These are phyloP conservation scores for Tetramorium bicarinatum DNA, from an alignment of 2,888 invertebrate genomes.

Conservation along the genomic window DNA sequence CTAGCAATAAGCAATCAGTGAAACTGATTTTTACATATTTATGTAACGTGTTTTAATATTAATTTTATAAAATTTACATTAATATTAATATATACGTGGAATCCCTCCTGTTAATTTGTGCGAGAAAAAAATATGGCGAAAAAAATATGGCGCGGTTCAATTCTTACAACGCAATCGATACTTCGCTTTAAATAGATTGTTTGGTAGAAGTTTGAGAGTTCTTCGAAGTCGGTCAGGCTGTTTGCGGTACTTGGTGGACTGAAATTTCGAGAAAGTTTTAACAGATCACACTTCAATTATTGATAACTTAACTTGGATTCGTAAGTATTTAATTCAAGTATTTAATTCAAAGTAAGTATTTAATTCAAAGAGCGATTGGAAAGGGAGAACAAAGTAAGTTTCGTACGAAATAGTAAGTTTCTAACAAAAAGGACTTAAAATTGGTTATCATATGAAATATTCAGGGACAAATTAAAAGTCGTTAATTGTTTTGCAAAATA, in stretches of 20 bases:
- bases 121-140: background rate
- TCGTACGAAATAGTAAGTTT: background rate
- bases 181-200: conserved; percentile 71
- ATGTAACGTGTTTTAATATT: conserved; percentile 7
- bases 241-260: background rate
- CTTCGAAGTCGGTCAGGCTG: conserved; percentile 55
- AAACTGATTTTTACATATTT: background rate
- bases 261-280: conserved; percentile 27
- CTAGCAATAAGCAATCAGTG: background rate
- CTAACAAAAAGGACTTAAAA: background rate
- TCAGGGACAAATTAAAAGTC: background rate
- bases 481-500: background rate
- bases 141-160: conserved; percentile 27
- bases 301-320: background rate
- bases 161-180: conserved; percentile 61
- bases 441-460: background rate
- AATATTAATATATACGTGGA: background rate
- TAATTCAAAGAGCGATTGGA: background rate
- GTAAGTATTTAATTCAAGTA: background rate
- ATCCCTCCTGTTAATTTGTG: background rate
- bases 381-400: background rate
- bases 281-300: background rate
- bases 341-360: too few species aligned
- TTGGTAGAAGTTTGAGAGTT: conserved; percentile 62
- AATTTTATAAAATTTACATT: background rate